Base-by-base conservation (phyloP, 2,888 invertebrate genomes). In the Rhogogaster chlorosoma region DNA sequence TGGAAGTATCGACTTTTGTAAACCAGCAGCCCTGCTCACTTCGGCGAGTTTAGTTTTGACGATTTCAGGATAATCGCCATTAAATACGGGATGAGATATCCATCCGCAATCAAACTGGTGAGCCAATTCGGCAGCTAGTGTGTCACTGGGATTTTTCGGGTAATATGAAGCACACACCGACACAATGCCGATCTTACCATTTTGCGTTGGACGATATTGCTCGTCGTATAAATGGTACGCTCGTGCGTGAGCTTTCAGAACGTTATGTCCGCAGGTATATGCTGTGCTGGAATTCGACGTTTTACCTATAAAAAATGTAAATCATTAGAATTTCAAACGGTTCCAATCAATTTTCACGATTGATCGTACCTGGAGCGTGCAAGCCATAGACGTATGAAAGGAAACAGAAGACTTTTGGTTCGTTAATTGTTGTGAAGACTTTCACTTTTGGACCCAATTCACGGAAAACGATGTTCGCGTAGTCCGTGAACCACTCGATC, bases 381-480 rank as follows among this genome's bases (percentile, higher is more conserved):
- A 93, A 93, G 84, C 90, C 91, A 1, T 83, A 70, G 0, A 95
- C 95, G 87, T 95, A 95, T 10, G 95, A 95, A 89, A 94, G 94
- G 87, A 94, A 91, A 88, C 95, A 94, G 29, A 94, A 94, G 89
- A 95, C 94, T 94, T 94, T 94, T 3, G 97, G 97, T 91, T 97
- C 97, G 90, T 97, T 97, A 88, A 97, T 95, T 0, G 97, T 97
- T 12, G 96, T 95, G 97, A 97, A 97, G 84, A 95, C 94, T 91
- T 86, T 95, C 26, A 96, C 96, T 90, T 95, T 95, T 90, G 95
- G 95, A 0, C 95, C 96, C 88, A 95, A 96, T 89, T 95, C 93
- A 85, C 95, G 94, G 86, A 96, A 95, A 85, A 95, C 91, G 61
- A 96, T 89, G 86, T 94, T 94, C 0, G 96, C 96, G 87, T 95